Evolutionary conservation across 1,140 invertebrate species (phyloP), one percentile per base, ranked within the genome.

Genomic region (Pectinophora gossypiella): DNA sequence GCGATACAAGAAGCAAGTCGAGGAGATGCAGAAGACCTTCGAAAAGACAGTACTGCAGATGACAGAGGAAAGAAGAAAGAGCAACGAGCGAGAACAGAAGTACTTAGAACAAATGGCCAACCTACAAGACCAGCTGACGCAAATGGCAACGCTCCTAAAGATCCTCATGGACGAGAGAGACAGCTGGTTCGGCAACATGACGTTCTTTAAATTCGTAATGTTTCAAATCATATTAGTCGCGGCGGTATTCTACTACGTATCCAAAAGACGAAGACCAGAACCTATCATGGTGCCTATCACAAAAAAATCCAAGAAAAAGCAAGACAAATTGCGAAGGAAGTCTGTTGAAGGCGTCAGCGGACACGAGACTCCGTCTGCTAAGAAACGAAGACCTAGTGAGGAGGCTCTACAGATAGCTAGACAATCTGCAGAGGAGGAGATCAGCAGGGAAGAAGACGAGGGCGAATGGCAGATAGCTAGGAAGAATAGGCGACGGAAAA

Each of bases 1-100:
- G 27, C 90, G 97, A 36, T 99, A 99, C 82, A 98, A 98, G 63
- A 96, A 96, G 56, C 97, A 99, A 88, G 96, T 97, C 21, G 97
- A 99, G 80, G 97, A 99, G 73, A 95, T 97, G 92, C 95, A 97
- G 76, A 91, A 91, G 52, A 92, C 94, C 2, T 91, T 98, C 51
- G 95, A 97, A 64, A 93, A 95, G 57, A 96, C 95, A 0, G 90
- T 96, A 36, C 84, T 89, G 1, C 91, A 92, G 15, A 90, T 96
- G 76, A 92, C 91, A 38, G 95, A 96, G 57, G 93, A 95, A 64
- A 91, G 91, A 10, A 90, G 90, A 32, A 92, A 92, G 59, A 90
- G 91, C 22, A 91, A 93, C 48, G 94, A 95, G 58, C 89, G 91
- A 20, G 93, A 95, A 61, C 87, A 90, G 44, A 89, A 91, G 51